Evolutionary conservation across 2,888 invertebrate species (phyloP), one percentile per base, ranked within the genome.

Genomic region (Antheraea assamensis): DNA sequence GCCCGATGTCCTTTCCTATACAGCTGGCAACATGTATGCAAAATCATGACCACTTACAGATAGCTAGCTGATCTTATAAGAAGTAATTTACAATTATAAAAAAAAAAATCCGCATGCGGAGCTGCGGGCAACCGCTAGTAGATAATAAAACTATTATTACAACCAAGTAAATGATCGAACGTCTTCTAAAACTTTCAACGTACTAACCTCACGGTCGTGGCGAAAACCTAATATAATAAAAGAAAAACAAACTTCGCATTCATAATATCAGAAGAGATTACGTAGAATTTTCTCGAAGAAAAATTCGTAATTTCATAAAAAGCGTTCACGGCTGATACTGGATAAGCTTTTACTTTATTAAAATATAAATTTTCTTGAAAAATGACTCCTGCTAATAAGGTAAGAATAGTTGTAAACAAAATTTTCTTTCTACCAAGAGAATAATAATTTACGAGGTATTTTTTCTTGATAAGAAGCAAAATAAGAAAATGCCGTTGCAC

Each of bases 271-370:
- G 17, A 30, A 13, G 27, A 17, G 27, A 30, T 64, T 30, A 64
- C 30, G 27, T 15, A 64, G 30, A 64, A 64, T 30, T 30, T 64
- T 64, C 30, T 64, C 27, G 17, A 27, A 30, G 61, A 64, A 64
- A 42, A 64, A 35, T 68, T 35, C 35, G 35, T 68, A 68, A 68
- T 68, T 68, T 35, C 31, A 68, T 68, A 68, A 31, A 64, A 35
- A 31, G 68, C 35, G 31, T n/a, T 68, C 68, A 35, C 35, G 61
- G 61, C 27, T 64, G 61, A 17, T 27, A 24, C 30, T 15, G 61
- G 61, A 30, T 30, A 64, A 64, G 68, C 68, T 35, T 35, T 68
- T 68, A 68, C n/a, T 68, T 68, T 68, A 68, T 68, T 68, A 68
- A 68, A 68, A 68, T 68, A 68, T 68, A 68, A 68, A 68, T 68